These are phyloP conservation scores for Liasis olivaceus DNA, from an alignment of 2,797 vertebrate species.

Conservation along the genomic window DNA sequence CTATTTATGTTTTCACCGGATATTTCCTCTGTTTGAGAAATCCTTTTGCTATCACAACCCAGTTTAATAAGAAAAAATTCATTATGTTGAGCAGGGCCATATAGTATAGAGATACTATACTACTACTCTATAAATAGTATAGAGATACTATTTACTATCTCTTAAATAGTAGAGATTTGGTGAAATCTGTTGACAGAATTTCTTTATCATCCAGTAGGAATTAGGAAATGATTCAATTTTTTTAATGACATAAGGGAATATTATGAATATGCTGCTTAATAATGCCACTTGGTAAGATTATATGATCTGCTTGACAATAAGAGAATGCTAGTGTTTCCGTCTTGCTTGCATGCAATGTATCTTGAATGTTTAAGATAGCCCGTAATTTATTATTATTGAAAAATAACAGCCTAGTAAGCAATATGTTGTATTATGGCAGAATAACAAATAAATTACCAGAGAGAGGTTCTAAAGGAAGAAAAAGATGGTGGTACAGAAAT, in stretches of 20 bases:
- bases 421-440: background rate
- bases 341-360: background rate
- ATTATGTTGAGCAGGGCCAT: background rate
- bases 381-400: background rate
- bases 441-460: background rate
- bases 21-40: background rate
- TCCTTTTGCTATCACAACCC: background rate
- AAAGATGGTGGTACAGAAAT: background rate
- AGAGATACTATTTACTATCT: no score
- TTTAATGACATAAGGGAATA: constrained; percentile 4
- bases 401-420: background rate
- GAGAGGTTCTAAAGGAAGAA: background rate
- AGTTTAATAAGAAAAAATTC: background rate
- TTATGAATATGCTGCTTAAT: background rate
- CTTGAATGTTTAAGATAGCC: background rate
- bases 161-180: background rate
- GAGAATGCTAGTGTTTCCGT: background rate
- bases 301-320: constrained; percentile 10
- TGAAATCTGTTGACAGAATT: background rate
- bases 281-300: background rate
- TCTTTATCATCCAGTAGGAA: background rate
- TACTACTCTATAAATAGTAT: no score
- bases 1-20: background rate
- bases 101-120: no score
- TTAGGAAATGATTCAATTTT: background rate